Percentiles rank a stretch among this genome's conserved stretches.
These are phyloP conservation scores for Stenoptilia bipunctidactyla DNA, from an alignment of 2,888 invertebrate genomes.

Conservation along the genomic window DNA sequence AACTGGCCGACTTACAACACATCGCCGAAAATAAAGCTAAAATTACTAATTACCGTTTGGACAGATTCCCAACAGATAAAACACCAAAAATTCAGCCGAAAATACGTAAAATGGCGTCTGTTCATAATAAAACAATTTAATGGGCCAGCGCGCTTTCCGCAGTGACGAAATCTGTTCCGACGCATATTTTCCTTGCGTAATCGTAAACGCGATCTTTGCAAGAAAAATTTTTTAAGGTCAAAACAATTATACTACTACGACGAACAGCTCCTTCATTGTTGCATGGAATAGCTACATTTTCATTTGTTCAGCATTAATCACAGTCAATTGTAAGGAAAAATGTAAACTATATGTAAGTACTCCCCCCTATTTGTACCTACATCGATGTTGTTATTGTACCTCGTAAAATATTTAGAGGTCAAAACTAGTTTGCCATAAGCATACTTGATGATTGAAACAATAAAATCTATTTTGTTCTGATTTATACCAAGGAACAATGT, in stretches of 20 bases:
- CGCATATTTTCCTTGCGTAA: constrained; percentile 59
- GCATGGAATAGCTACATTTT: constrained; percentile 2
- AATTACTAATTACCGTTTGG: constrained; percentile 66
- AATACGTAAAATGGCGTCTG: constrained; percentile 70
- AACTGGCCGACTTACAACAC: no score
- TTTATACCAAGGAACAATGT: no score
- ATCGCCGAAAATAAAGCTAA: constrained; percentile 45
- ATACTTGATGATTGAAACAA: no score
- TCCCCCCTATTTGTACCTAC: no score
- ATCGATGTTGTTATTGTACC: no score
- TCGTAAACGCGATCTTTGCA: constrained; percentile 57
- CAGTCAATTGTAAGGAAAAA: background rate
- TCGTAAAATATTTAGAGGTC: no score
- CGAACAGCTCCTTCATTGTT: constrained; percentile 11
- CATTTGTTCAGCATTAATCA: background rate
- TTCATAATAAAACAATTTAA: constrained; percentile 72
- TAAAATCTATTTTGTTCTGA: no score
- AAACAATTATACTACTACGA: constrained; percentile 43
- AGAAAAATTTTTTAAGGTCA: constrained; percentile 57
- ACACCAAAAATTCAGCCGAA: constrained; percentile 66
- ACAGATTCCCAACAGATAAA: constrained; percentile 68
- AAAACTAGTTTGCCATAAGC: no score
- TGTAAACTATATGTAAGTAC: no score
- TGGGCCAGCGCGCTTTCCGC: constrained; percentile 70
- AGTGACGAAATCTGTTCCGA: constrained; percentile 68